phyloP scores from a whole-genome alignment of 2,888 invertebrate genomes.

The Drosophila aldrichi region DNA sequence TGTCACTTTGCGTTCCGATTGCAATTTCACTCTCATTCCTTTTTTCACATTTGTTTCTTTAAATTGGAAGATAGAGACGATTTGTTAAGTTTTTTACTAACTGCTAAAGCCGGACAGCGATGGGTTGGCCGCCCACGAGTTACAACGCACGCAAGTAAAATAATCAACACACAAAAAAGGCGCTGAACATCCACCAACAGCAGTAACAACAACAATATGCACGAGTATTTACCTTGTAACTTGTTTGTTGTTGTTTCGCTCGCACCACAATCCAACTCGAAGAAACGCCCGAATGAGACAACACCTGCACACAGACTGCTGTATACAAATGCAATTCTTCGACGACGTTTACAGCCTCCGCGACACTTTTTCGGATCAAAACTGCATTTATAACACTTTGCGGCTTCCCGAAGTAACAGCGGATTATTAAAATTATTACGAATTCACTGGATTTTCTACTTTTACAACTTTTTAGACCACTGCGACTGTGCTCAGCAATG shows the following conservation, averaged over 20 bases:
- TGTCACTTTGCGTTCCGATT: conserved; percentile 32
- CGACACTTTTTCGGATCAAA: conserved; percentile 31
- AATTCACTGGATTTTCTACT: conserved; percentile 24
- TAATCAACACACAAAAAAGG: conserved; percentile 78
- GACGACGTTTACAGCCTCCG: conserved; percentile 43
- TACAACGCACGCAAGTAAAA: conserved; percentile 75
- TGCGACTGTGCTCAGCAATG: conserved; percentile 50
- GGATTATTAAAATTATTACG: conserved; percentile 6
- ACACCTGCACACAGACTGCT: conserved; percentile 60
- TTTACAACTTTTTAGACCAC: conserved; percentile 43
- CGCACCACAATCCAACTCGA: conserved; percentile 66
- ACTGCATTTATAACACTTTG: conserved; percentile 21
- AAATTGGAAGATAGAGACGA: conserved; percentile 4
- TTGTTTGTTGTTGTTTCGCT: conserved; percentile 80
- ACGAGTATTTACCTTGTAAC: conserved; percentile 79
- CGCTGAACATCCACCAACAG: conserved; percentile 78
- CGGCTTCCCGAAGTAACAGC: neutral
- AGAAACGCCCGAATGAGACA: conserved; percentile 66
- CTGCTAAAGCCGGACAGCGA: conserved; percentile 29
- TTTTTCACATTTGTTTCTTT: conserved; percentile 7
- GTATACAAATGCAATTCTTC: conserved; percentile 66
- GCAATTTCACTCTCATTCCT: neutral
- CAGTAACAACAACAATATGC: conserved; percentile 64
- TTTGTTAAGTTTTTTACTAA: conserved; percentile 7
- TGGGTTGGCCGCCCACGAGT: conserved; percentile 70